phyloP scores from a whole-genome alignment of 1,140 invertebrate genomes.

The Propsilocerus akamusi region DNA sequence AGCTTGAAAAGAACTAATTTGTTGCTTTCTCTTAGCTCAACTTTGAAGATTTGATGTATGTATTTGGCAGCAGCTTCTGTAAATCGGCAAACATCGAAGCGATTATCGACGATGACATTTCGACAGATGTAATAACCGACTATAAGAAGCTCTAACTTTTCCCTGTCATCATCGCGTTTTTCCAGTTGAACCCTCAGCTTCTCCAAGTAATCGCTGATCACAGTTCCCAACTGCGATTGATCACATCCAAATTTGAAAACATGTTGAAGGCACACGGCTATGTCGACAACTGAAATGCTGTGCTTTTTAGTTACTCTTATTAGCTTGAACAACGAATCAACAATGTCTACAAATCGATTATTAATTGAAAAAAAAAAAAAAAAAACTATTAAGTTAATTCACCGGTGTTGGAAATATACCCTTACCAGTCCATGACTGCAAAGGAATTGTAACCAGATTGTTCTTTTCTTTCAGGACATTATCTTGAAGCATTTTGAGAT shows the following conservation, averaged over 20 bases:
- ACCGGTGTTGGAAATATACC: no score
- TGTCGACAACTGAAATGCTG: no score
- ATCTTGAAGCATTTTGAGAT: no score
- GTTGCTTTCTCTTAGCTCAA: not conserved
- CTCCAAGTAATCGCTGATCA: not conserved
- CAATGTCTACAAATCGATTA: no score
- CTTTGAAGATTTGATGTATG: not conserved
- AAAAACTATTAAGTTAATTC: no score
- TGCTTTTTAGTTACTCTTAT: no score
- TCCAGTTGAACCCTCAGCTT: not conserved
- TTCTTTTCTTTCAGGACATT: no score
- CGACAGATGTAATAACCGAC: not conserved
- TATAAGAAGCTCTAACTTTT: not conserved
- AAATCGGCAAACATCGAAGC: not conserved
- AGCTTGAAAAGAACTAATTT: not conserved
- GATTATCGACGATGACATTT: not conserved
- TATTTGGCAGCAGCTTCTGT: not conserved
- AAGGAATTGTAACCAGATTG: no score
- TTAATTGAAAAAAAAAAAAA: no score
- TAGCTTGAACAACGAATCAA: no score
- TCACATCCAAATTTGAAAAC: not conserved
- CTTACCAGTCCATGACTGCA: no score
- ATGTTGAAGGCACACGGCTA: not conserved
- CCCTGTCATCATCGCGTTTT: not conserved
- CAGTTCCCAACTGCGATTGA: not conserved